A percentile compares a stretch with the other conserved stretches of the same genome.
Conservation (phyloP, 37 sponge, comb jelly and placozoan genomes). For the Cliona cf. orientalis region DNA sequence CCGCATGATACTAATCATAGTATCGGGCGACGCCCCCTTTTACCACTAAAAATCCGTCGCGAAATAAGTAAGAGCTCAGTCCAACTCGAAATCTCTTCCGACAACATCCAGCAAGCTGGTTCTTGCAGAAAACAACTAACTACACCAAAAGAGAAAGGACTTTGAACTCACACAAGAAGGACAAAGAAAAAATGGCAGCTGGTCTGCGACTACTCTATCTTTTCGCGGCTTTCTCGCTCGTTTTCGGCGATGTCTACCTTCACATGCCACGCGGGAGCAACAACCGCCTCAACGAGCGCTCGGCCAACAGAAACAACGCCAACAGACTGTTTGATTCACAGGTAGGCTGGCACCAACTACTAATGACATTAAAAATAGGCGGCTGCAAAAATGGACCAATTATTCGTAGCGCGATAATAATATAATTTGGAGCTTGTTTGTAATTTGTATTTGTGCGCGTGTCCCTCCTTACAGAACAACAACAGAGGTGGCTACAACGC, state of each 20-base stretch:
- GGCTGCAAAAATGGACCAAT: neutral
- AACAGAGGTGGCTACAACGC: slow-evolving; percentile 98
- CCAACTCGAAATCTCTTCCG: too few species aligned
- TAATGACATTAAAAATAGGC: neutral
- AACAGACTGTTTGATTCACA: slow-evolving; percentile 99
- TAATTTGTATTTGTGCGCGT: too few species aligned
- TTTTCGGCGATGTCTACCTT: slow-evolving; percentile 83
- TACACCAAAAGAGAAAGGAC: neutral
- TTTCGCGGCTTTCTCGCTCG: slow-evolving; percentile 9
- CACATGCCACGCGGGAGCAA: slow-evolving; percentile 98
- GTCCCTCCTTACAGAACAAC: slow-evolving; percentile 94
- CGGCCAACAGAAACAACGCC: slow-evolving; percentile 93
- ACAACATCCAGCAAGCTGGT: too few species aligned
- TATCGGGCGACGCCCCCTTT: neutral
- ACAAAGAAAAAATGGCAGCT: slow-evolving; percentile 6
- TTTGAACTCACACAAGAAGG: neutral
- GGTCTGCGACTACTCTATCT: slow-evolving; percentile 44
- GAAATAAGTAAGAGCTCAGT: too few species aligned
- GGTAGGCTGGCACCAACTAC: slow-evolving; percentile 46
- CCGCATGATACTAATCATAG: slow-evolving; percentile 6
- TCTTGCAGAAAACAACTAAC: neutral
- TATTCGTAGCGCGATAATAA: too few species aligned
- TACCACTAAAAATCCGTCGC: neutral
- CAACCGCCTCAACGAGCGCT: slow-evolving; percentile 95
- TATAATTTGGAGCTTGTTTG: neutral